Conservation (phyloP, 1,140 invertebrate genomes). For the Centruroides sculpturatus region DNA sequence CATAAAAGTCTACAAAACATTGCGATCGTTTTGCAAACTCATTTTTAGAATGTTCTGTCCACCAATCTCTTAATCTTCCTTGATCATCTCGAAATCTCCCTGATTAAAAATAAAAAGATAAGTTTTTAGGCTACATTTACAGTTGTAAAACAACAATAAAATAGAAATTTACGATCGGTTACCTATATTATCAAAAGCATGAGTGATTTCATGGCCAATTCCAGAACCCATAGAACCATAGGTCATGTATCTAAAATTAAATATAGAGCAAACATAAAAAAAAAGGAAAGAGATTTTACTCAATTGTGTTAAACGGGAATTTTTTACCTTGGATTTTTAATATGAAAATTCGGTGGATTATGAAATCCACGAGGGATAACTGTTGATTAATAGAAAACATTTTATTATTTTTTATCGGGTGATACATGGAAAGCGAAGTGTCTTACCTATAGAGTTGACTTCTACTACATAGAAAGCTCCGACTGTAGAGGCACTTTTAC, state of each 20-base stretch:
- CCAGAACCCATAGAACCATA: conserved; percentile 68
- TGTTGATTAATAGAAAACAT: too few relatives aligned
- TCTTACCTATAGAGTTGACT: too few relatives aligned
- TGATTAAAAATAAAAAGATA: not conserved
- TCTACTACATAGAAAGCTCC: too few relatives aligned
- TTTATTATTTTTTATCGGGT: too few relatives aligned
- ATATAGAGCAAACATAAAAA: not conserved
- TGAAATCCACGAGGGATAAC: too few relatives aligned
- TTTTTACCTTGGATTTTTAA: too few relatives aligned
- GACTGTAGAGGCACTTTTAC: too few relatives aligned
- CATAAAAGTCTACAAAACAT: conserved; percentile 83
- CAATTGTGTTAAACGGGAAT: too few relatives aligned
- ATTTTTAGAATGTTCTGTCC: conserved; percentile 81
- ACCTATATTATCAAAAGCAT: conserved; percentile 67
- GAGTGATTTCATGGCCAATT: conserved; percentile 68
- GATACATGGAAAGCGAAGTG: too few relatives aligned
- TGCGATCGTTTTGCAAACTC: conserved; percentile 73
- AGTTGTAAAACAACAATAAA: too few relatives aligned
- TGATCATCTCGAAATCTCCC: conserved; percentile 4
- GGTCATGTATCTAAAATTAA: conserved; percentile 39
- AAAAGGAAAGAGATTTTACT: too few relatives aligned
- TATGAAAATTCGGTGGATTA: too few relatives aligned
- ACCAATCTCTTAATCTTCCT: conserved; percentile 88
- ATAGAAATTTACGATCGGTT: not conserved
- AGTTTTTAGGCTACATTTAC: not conserved